Conservation (phyloP, 2,113 vertebrate genomes). For the Bambusicola thoracicus region DNA sequence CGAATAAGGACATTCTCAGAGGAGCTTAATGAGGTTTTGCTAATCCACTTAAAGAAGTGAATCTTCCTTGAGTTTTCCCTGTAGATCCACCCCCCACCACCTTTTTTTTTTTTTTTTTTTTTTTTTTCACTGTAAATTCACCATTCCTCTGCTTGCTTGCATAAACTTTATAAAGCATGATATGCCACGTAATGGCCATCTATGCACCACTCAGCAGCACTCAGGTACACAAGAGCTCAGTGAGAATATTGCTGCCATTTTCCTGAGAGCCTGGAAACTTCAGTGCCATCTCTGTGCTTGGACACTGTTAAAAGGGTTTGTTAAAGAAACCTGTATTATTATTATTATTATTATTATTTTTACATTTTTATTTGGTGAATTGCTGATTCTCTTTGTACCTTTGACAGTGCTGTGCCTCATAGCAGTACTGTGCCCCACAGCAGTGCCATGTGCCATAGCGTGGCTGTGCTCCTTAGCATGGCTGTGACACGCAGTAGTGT, state of each 20-base stretch:
- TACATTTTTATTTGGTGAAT: rapidly evolving
- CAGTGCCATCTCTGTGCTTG: not conserved
- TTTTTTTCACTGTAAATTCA: slow-evolving; percentile 1
- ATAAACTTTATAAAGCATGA: not conserved
- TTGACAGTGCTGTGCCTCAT: not conserved
- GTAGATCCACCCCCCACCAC: not conserved
- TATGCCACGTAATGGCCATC: not conserved
- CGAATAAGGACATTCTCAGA: not conserved
- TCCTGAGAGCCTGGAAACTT: not conserved
- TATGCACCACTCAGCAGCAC: not conserved
- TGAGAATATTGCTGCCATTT: not conserved
- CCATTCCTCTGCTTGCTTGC: not conserved
- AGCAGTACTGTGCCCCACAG: too few relatives aligned
- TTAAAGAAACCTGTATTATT: not conserved
- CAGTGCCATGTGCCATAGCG: too few relatives aligned
- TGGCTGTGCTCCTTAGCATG: too few relatives aligned
- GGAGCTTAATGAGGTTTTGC: slow-evolving; percentile 32
- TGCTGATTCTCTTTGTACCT: not conserved
- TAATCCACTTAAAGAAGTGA: slow-evolving; percentile 46
- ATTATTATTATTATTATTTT: too few relatives aligned
- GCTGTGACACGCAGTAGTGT: too few relatives aligned
- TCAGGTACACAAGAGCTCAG: not conserved
- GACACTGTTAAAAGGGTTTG: not conserved
- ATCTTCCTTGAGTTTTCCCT: not conserved
- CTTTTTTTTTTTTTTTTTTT: not conserved